Base-by-base conservation (phyloP, 2,888 invertebrate species). In the Allacma fusca region DNA sequence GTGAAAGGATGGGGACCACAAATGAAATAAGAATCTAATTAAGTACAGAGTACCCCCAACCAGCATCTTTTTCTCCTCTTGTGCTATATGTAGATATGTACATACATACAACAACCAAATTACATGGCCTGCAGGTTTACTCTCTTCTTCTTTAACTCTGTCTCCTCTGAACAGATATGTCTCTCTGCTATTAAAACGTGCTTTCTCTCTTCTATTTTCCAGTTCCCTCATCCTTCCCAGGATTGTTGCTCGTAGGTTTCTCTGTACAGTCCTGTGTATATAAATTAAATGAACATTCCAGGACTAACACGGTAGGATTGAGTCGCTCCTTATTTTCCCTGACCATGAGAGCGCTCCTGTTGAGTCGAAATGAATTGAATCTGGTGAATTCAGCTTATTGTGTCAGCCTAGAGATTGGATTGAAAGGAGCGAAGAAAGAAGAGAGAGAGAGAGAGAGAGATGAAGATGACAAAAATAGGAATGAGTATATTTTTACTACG, bases 21-120 rank as follows among this genome's bases (percentile, higher is more conserved):
- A 74, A 74, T 74, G 74, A 74, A 74, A 74, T 74, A 67, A 74
- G 74, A 74, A 74, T 74, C 74, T 74, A 74, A 74, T 74, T 74
- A 74, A 74, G 44, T 43, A 26, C 62, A 43, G 40, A 24, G 65
- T 43, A 67, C 67, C 44, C 74, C 64, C 67, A 44, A 5, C 59
- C 71, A 28, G 26, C 71, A 59, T 71, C 40, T 28, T 71, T 19
- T 71, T 59, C 29, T 21, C 4, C 16, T 70, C 21, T n/a, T n/a
- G n/a, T n/a, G n/a, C n/a, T n/a, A n/a, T n/a, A n/a, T n/a, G n/a
- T n/a, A n/a, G n/a, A n/a, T n/a, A n/a, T n/a, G n/a, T n/a, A n/a
- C n/a, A n/a, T n/a, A 12, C 1, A 13, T 72, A n/a, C 57, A 43
- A 23, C 26, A 21, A 50, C 50, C 43, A 64, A 74, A 44, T 74